These are phyloP conservation scores for Stegodyphus dumicola DNA, from an alignment of 1,140 invertebrate genomes.

Conservation along the genomic window DNA sequence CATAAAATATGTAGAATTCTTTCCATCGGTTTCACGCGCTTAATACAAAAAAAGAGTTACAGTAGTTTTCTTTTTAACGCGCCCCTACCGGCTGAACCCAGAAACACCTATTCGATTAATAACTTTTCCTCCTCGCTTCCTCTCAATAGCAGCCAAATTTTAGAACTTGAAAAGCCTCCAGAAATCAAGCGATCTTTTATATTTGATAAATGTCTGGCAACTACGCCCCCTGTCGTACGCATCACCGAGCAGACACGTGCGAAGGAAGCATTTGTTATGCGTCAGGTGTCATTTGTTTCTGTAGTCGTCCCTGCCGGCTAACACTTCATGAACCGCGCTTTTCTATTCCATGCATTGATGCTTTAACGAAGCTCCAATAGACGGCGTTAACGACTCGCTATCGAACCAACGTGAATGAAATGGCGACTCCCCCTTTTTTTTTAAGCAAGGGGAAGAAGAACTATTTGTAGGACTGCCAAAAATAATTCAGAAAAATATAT, in stretches of 20 bases:
- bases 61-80: too few relatives aligned
- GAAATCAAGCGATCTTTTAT: constrained; percentile 36
- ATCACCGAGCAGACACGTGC: background rate
- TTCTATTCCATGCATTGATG: background rate
- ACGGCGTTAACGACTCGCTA: background rate
- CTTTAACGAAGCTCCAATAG: background rate
- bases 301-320: too few relatives aligned
- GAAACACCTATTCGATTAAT: background rate
- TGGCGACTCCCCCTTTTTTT: too few relatives aligned
- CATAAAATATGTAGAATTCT: too few relatives aligned
- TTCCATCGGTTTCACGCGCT: too few relatives aligned
- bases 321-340: background rate
- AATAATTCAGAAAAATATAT: too few relatives aligned
- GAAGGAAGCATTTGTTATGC: constrained; percentile 3
- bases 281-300: constrained; percentile 33
- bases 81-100: too few relatives aligned
- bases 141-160: background rate
- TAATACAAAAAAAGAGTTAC: too few relatives aligned
- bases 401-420: too few relatives aligned
- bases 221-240: constrained; percentile 19
- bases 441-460: too few relatives aligned
- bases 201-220: constrained; percentile 40
- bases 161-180: background rate
- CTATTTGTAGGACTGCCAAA: too few relatives aligned
- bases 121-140: background rate